phyloP scores from a whole-genome alignment of 2,113 vertebrate species.

The Xerus inauris region DNA sequence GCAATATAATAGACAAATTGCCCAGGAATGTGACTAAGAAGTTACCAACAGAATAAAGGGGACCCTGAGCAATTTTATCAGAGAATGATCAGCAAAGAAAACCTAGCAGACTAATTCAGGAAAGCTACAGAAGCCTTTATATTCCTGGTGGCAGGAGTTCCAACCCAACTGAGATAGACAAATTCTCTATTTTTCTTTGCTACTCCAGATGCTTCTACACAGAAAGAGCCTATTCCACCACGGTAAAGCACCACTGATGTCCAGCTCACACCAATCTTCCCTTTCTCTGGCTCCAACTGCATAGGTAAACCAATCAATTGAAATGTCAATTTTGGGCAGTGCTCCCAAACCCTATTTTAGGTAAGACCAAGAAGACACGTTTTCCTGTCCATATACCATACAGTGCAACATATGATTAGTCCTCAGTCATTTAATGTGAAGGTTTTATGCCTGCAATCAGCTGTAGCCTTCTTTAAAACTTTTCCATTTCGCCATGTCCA shows the following conservation, averaged over 20 bases:
- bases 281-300: neutral
- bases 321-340: neutral
- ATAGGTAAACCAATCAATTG: neutral
- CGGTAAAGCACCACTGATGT: neutral
- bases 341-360: neutral
- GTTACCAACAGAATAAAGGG: neutral
- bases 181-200: neutral
- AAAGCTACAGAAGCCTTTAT: neutral
- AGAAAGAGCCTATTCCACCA: neutral
- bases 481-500: neutral
- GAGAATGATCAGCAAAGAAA: neutral
- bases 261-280: neutral
- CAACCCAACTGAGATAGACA: neutral
- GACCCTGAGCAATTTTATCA: neutral
- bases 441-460: neutral
- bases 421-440: neutral
- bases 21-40: neutral
- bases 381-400: neutral
- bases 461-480: neutral
- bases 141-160: neutral
- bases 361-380: neutral
- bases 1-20: neutral
- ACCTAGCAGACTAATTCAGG: neutral
- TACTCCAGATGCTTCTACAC: neutral
- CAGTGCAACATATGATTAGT: neutral